These are phyloP conservation scores for Enteromius unitaeniatus DNA, from an alignment of 2,797 vertebrate genomes.

Conservation along the genomic window DNA sequence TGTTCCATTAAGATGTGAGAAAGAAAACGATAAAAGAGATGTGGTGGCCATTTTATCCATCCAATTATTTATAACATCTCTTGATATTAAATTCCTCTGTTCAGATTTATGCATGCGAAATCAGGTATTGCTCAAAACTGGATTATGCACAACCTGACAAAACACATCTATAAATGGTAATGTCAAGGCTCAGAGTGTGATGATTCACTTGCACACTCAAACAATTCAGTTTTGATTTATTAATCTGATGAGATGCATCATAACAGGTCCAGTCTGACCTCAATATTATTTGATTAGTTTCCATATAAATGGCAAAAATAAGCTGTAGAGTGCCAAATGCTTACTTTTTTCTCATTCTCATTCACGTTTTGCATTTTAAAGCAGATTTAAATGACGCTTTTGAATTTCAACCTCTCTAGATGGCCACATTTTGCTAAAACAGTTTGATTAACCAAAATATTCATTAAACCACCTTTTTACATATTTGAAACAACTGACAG, in stretches of 20 bases:
- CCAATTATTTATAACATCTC: slow-evolving; percentile 8
- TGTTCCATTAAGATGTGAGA: slow-evolving; percentile 52
- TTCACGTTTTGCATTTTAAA: not conserved
- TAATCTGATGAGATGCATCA: slow-evolving; percentile 22
- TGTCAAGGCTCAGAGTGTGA: slow-evolving; percentile 36
- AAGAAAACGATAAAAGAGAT: not conserved
- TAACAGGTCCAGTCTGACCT: slow-evolving; percentile 15
- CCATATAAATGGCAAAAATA: not conserved
- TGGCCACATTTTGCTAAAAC: not conserved
- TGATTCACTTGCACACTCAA: slow-evolving; percentile 44
- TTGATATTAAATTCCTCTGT: not conserved
- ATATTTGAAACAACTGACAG: slow-evolving; percentile 4
- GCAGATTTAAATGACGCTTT: not conserved
- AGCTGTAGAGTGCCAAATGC: not conserved
- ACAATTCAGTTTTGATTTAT: slow-evolving; percentile 30
- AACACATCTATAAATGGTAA: slow-evolving; percentile 46
- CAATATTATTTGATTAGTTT: not conserved
- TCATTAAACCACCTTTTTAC: not conserved
- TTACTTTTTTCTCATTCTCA: not conserved
- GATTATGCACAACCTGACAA: slow-evolving; percentile 36
- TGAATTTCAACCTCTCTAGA: not conserved
- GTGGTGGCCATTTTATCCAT: slow-evolving; percentile 4
- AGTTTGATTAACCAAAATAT: not conserved
- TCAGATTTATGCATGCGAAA: not conserved
- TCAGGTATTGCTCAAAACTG: slow-evolving; percentile 25